Percentiles rank a stretch among this genome's conserved stretches.
Evolutionary conservation across 2,888 invertebrate species (phyloP).

Genomic region (Phengaris arion): DNA sequence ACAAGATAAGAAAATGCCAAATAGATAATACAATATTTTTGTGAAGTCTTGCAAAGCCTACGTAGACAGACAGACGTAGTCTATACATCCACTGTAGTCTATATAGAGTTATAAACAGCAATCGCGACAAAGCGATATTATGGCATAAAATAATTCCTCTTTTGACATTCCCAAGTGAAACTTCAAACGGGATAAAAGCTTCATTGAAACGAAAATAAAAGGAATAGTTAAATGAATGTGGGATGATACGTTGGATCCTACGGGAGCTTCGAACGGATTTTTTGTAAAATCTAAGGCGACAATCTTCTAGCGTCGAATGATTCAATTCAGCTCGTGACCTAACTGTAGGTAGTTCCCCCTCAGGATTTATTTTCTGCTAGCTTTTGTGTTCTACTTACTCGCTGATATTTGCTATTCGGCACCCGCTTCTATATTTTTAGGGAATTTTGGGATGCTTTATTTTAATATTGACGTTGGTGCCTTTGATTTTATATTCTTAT

Average conservation of each 20-base stretch:
- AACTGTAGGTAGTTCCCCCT: not conserved
- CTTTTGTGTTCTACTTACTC: conserved; percentile 1
- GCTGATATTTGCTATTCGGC: not conserved
- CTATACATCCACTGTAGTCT: not conserved
- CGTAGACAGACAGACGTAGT: too few relatives aligned
- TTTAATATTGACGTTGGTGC: conserved; percentile 3
- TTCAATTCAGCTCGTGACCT: conserved; percentile 11
- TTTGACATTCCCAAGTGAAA: conserved; percentile 4
- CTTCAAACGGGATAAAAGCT: conserved; percentile 5
- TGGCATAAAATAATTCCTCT: not conserved
- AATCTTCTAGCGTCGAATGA: conserved; percentile 2
- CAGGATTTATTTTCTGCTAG: conserved; percentile 13
- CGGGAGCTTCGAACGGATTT: not conserved
- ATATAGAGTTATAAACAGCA: too few relatives aligned
- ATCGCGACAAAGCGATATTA: too few relatives aligned
- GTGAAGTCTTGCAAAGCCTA: too few relatives aligned
- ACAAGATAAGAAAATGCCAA: too few relatives aligned
- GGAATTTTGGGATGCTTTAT: not conserved
- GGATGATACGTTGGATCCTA: conserved; percentile 9
- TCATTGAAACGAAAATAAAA: not conserved
- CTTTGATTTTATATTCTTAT: conserved; percentile 10
- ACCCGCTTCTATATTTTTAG: conserved; percentile 6
- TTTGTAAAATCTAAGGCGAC: conserved; percentile 14
- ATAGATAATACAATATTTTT: too few relatives aligned
- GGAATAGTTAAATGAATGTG: not conserved